A percentile compares a stretch with the other conserved stretches of the same genome.
Evolutionary conservation across 1,140 invertebrate genomes (phyloP).

Genomic region (Eupristina koningsbergeri): DNA sequence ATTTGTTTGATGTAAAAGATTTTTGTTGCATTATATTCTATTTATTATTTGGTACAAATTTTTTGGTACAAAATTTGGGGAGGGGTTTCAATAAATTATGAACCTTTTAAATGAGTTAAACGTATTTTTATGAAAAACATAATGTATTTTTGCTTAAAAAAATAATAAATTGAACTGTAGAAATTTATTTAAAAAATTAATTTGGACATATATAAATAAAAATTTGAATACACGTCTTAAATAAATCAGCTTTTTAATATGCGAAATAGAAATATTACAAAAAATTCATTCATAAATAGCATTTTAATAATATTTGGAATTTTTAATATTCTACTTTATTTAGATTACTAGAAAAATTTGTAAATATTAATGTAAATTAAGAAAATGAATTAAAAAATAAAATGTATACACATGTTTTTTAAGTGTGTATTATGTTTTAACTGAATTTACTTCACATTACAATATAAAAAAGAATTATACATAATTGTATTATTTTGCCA

Average conservation of each 20-base stretch:
- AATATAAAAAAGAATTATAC: too few relatives aligned
- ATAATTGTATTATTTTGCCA: not conserved
- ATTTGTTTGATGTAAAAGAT: not conserved
- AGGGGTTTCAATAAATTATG: not conserved
- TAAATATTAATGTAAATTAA: not conserved
- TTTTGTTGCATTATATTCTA: not conserved
- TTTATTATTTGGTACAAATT: not conserved
- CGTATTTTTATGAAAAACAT: not conserved
- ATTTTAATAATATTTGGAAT: not conserved
- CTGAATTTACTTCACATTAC: not conserved
- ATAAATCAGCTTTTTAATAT: not conserved
- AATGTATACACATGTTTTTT: not conserved
- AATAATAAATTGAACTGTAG: too few relatives aligned
- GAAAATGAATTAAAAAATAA: too few relatives aligned
- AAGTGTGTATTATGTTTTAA: too few relatives aligned
- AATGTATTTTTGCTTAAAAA: not conserved
- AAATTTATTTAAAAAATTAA: not conserved
- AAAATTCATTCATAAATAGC: not conserved
- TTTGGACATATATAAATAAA: not conserved
- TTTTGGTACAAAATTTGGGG: not conserved
- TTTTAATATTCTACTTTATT: not conserved
- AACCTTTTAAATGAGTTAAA: not conserved
- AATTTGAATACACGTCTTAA: not conserved
- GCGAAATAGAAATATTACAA: not conserved
- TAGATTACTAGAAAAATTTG: not conserved